Base-by-base conservation (phyloP, 2,888 invertebrate species). In the Luffia ferchaultella region DNA sequence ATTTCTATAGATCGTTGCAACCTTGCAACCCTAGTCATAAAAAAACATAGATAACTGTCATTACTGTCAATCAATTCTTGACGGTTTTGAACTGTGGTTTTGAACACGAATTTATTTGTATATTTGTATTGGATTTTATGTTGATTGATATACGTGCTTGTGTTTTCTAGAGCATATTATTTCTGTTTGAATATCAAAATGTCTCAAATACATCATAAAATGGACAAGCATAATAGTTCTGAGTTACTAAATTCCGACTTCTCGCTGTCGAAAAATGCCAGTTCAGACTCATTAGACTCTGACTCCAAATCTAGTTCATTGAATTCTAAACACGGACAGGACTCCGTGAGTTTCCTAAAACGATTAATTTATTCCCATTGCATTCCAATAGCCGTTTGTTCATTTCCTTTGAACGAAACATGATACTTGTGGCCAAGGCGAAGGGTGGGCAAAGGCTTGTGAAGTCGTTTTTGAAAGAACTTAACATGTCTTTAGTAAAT, bases 261-360 rank as follows among this genome's bases (percentile, higher is more conserved):
- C 65, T 86, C 84, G 45, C 73, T 87, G 60, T 89, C 90, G 9
- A 92, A 93, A 79, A 90, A 91, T 76, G 90, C 91, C 48, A 92
- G 91, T 70, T 89, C 91, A 48, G 93, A 93, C 73, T 93, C 93
- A 5, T 82, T 93, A 63, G 90, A 91, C 70, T 91, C 92, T 0
- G 94, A 94, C 69, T 93, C 93, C 44, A 95, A 93, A 82, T 92
- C 93, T 54, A 93, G 91, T 76, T 93, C 93, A 58, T 86, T 93
- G 65, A 93, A 91, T 75, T 92, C 93, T 44, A 94, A 93, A 86
- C 90, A 91, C 73, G 92, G 90, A 60, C 91, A 91, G 70, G 92
- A 93, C 76, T 90, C 90, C 71, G 92, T 92, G 87, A 89, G 87
- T 83, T 77, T 71, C 80, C 74, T 68, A 71, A 70, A 73, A 67